Percentiles rank a stretch among this genome's conserved stretches.
These are phyloP conservation scores for Thymelicus sylvestris DNA, from an alignment of 2,888 invertebrate species.

Conservation along the genomic window DNA sequence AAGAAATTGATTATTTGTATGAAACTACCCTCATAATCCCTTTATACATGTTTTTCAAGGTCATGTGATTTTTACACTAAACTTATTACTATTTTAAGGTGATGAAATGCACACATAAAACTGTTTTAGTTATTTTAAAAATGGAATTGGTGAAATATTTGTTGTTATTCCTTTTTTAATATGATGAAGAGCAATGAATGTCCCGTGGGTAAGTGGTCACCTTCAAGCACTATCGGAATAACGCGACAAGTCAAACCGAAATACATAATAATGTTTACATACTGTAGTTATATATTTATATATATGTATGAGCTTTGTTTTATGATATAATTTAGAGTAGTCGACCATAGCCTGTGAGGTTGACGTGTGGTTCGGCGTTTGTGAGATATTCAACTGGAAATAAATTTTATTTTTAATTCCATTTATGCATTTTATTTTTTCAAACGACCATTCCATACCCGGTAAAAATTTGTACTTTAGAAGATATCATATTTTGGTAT, in stretches of 20 bases:
- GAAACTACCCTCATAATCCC: conserved; percentile 8
- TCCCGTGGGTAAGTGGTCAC: background rate
- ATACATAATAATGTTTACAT: conserved; percentile 61
- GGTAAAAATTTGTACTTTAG: background rate
- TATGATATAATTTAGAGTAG: conserved; percentile 68
- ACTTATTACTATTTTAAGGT: background rate
- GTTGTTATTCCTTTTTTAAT: background rate
- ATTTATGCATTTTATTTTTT: conserved; percentile 55
- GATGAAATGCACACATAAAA: background rate
- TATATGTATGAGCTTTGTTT: conserved; percentile 80
- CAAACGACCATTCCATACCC: background rate
- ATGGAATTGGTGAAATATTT: background rate
- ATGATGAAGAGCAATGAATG: background rate
- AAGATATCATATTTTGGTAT: no score
- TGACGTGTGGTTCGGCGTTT: conserved; percentile 67
- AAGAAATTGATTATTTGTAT: background rate
- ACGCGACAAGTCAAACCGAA: conserved; percentile 46
- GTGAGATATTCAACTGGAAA: conserved; percentile 82
- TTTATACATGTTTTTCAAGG: background rate
- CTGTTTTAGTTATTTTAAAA: background rate
- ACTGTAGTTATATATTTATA: conserved; percentile 77
- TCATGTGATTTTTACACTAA: background rate
- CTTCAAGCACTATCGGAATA: conserved; percentile 13
- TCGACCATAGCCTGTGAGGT: conserved; percentile 59
- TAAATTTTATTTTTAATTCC: conserved; percentile 84